Evolutionary conservation across 2,113 vertebrate genomes (phyloP).

Genomic region (Brachyhypopomus occidentalis): DNA sequence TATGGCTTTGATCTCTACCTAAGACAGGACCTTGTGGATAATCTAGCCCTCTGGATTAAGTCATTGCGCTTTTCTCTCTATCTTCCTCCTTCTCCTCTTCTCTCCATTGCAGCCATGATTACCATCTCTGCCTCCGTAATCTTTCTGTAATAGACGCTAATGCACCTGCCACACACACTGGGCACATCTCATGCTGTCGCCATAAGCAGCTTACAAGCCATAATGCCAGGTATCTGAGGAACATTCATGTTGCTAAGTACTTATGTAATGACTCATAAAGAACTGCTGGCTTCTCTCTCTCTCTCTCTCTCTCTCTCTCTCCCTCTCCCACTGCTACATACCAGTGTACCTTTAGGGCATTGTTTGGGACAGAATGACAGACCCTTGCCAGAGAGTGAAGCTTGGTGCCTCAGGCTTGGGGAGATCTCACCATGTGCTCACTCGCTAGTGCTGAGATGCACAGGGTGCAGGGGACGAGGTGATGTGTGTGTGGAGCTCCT

Average conservation of each 20-base stretch:
- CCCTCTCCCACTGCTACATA: slow-evolving; percentile 63
- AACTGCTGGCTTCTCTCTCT: slow-evolving; percentile 77
- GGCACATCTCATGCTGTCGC: slow-evolving; percentile 88
- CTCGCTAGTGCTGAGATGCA: slow-evolving; percentile 38
- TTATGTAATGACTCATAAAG: slow-evolving; percentile 94
- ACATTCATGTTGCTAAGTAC: slow-evolving; percentile 90
- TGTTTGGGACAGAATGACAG: slow-evolving; percentile 85
- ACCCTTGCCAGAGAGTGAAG: slow-evolving; percentile 74
- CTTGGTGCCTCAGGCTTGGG: slow-evolving; percentile 86
- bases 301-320: slow-evolving; percentile 37
- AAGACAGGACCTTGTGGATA: slow-evolving; percentile 53
- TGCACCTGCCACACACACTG: slow-evolving; percentile 91
- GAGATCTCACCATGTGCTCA: slow-evolving; percentile 58
- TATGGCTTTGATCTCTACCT: slow-evolving; percentile 57
- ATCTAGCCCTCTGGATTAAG: slow-evolving; percentile 58
- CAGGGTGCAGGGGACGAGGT: slow-evolving; percentile 2
- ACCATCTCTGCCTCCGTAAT: slow-evolving; percentile 62
- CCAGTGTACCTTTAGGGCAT: slow-evolving; percentile 86
- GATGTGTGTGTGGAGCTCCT: neutral
- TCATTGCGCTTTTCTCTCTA: slow-evolving; percentile 28
- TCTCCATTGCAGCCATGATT: slow-evolving; percentile 54
- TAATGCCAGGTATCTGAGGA: slow-evolving; percentile 97
- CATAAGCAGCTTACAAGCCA: slow-evolving; percentile 90
- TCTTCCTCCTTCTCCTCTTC: slow-evolving; percentile 18
- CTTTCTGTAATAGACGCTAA: slow-evolving; percentile 68